Evolutionary conservation across 2,888 invertebrate species (phyloP), one percentile per base, ranked within the genome.

Genomic region (Cephus pulcher): DNA sequence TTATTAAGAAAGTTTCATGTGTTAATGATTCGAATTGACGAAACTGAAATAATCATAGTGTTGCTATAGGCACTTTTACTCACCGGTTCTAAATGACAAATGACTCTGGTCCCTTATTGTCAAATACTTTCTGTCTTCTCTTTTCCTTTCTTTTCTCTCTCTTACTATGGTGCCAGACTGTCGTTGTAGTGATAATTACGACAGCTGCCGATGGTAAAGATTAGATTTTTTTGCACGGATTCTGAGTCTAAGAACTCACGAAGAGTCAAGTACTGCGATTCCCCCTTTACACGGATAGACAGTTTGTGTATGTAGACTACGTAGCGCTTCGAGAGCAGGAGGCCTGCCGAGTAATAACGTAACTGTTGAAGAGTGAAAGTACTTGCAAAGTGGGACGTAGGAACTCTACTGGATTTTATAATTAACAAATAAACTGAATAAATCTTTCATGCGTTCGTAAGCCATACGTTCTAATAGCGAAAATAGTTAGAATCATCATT

Each of bases 321-420:
- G 34, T 71, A 71, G 32, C 32, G 32, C 71, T 12, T 15, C 30
- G 34, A 40, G 86, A 84, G 84, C 78, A 83, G 77, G 75, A 80
- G 75, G 84, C 83, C 83, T 81, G 83, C 82, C 80, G 83, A 85
- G 87, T 82, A 85, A 87, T 90, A 91, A 90, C 91, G 91, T 91
- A 91, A 91, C 90, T 88, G 88, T 82, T 88, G 88, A 89, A 91
- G 89, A 91, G 91, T 91, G 91, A 91, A 91, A 91, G 91, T 91
- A 83, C 83, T 56, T 80, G 86, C 83, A 87, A 90, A 90, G 88
- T 90, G 86, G 90, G 83, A 86, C 90, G 86, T 80, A 85, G 82
- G 78, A 77, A 82, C 80, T 84, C 80, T 83, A 76, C 79, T 80
- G 80, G 79, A 82, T 82, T 82, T 87, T 88, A 85, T 87, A 86